These are phyloP conservation scores for Canis aureus DNA, from an alignment of 2,113 vertebrate genomes.

Conservation along the genomic window DNA sequence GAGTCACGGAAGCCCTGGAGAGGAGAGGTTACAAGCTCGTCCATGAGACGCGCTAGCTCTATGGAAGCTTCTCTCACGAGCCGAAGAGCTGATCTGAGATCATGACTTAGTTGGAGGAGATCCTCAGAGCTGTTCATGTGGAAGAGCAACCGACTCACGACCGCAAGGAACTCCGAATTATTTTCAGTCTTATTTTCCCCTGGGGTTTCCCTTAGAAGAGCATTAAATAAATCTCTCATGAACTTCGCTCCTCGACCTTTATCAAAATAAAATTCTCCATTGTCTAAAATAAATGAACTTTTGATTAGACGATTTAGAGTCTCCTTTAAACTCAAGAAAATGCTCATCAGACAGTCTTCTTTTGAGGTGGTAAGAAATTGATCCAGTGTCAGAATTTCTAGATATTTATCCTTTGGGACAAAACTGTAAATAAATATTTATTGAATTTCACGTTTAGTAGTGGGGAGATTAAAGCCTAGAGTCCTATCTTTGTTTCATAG, in stretches of 20 bases:
- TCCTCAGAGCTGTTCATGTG: constrained; percentile 21
- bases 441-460: constrained; percentile 21
- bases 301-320: not conserved
- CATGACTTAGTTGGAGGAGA: not conserved
- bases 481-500: not conserved
- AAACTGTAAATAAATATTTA: constrained; percentile 48
- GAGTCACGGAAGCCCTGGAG: not conserved
- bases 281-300: not conserved
- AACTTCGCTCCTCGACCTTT: not conserved
- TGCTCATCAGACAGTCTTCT: not conserved
- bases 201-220: not conserved
- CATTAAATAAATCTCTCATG: not conserved
- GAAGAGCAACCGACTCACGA: not conserved
- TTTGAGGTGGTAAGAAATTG: constrained; percentile 24
- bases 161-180: not conserved
- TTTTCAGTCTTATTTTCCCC: not conserved
- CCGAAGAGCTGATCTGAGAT: constrained; percentile 10
- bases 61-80: constrained; percentile 9
- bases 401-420: constrained; percentile 53
- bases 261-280: constrained; percentile 5
- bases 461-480: not conserved
- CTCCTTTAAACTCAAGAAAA: constrained; percentile 46
- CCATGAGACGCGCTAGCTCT: not conserved
- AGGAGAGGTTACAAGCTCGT: not conserved
- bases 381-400: constrained; percentile 45